Evolutionary conservation across 2,888 invertebrate species (phyloP).

Genomic region (Heliconius hortense): DNA sequence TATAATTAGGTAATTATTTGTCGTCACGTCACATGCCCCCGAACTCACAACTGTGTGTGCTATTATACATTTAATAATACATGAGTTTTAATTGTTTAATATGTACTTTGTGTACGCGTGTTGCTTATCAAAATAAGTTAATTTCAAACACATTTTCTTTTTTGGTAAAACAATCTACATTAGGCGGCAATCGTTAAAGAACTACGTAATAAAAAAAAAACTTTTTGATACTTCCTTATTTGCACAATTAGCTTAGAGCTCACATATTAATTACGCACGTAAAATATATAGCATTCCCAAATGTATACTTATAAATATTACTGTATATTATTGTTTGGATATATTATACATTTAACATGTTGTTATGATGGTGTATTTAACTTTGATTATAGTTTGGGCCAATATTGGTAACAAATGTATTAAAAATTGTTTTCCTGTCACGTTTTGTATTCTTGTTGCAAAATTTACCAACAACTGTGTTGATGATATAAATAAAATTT

Average conservation of each 20-base stretch:
- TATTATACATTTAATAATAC: neutral
- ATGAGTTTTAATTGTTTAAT: neutral
- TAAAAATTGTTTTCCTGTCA: neutral
- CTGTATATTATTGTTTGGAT: constrained; percentile 10
- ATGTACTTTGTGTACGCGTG: neutral
- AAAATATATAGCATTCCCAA: constrained; percentile 31
- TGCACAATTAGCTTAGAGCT: constrained; percentile 41
- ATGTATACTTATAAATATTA: constrained; percentile 10
- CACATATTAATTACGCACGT: constrained; percentile 40
- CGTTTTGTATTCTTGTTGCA: neutral
- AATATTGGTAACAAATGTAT: neutral
- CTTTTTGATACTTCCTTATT: constrained; percentile 24
- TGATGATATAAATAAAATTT: too few species aligned
- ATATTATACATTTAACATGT: constrained; percentile 23
- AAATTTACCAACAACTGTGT: too few species aligned
- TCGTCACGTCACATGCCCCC: too few species aligned
- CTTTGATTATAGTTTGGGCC: neutral
- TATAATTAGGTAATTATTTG: too few species aligned
- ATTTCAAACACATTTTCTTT: neutral
- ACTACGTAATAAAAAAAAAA: constrained; percentile 12
- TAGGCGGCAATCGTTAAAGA: constrained; percentile 5
- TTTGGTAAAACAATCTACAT: neutral
- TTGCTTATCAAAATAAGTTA: neutral
- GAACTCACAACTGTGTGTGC: too few species aligned
- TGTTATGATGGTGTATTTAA: constrained; percentile 22